Conservation (phyloP, 2,888 invertebrate genomes). For the Matsumyia berberina region DNA sequence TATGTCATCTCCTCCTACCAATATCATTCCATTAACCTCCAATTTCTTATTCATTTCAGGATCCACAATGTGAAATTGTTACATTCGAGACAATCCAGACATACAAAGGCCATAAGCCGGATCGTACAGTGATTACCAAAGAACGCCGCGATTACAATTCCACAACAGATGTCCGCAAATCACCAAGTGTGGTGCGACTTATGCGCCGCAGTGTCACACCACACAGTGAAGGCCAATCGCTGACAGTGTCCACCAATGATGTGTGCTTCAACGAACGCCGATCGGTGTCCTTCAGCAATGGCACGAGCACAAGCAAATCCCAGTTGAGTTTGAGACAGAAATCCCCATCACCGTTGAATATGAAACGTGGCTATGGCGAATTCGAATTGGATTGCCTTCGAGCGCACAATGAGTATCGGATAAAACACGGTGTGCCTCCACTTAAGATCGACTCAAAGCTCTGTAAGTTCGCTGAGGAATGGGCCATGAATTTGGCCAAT, state of each 20-base stretch:
- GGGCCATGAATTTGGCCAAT: conserved; percentile 88
- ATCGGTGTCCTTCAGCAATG: conserved; percentile 77
- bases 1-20: background rate
- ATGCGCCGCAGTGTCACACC: conserved; percentile 77
- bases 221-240: conserved; percentile 76
- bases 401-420: conserved; percentile 90
- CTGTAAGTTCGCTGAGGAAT: conserved; percentile 89
- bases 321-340: conserved; percentile 78
- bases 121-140: conserved; percentile 87
- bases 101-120: conserved; percentile 87
- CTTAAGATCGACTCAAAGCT: conserved; percentile 88
- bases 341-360: conserved; percentile 81
- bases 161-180: conserved; percentile 77
- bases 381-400: conserved; percentile 89
- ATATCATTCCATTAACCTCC: background rate
- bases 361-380: conserved; percentile 81
- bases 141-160: conserved; percentile 85
- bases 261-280: conserved; percentile 76
- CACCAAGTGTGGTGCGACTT: conserved; percentile 78
- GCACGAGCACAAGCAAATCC: conserved; percentile 77
- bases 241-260: conserved; percentile 77
- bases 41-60: conserved; percentile 81
- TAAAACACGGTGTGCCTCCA: conserved; percentile 88
- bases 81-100: conserved; percentile 88
- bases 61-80: conserved; percentile 87